phyloP scores from a whole-genome alignment of 2,888 invertebrate species.

The Eugnorisma glareosa region DNA sequence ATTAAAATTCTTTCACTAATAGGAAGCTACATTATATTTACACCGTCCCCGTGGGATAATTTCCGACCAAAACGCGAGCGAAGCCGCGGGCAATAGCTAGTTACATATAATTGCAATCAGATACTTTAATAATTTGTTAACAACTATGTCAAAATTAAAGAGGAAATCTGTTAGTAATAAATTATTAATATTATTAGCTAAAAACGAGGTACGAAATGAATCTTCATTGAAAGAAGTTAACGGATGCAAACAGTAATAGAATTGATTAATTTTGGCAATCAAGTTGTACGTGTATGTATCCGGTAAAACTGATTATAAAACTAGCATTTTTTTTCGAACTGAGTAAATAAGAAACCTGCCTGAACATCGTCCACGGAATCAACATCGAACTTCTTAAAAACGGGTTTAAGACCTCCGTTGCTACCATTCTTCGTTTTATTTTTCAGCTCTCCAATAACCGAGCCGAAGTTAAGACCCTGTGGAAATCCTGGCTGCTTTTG shows the following conservation, averaged over 20 bases:
- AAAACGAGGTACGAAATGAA: constrained; percentile 22
- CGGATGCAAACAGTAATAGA: constrained; percentile 54
- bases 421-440: constrained; percentile 83
- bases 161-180: constrained; percentile 27
- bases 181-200: constrained; percentile 30
- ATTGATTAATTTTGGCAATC: constrained; percentile 60
- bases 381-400: constrained; percentile 86
- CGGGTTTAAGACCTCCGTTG: constrained; percentile 84
- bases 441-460: constrained; percentile 87
- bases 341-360: constrained; percentile 76
- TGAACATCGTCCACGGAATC: constrained; percentile 79
- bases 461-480: constrained; percentile 84
- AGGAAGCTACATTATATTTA: too few species aligned
- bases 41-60: too few species aligned
- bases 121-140: constrained; percentile 3
- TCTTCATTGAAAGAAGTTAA: constrained; percentile 43
- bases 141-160: constrained; percentile 18
- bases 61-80: too few species aligned
- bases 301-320: constrained; percentile 51
- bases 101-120: constrained; percentile 7
- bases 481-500: constrained; percentile 84
- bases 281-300: constrained; percentile 54
- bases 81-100: too few species aligned
- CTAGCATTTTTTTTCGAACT: constrained; percentile 24
- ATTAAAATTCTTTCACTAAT: too few species aligned